Percentiles rank a stretch among this genome's conserved stretches.
Conservation (phyloP, 1,140 invertebrate species). For the Harlomillsia oculata region DNA sequence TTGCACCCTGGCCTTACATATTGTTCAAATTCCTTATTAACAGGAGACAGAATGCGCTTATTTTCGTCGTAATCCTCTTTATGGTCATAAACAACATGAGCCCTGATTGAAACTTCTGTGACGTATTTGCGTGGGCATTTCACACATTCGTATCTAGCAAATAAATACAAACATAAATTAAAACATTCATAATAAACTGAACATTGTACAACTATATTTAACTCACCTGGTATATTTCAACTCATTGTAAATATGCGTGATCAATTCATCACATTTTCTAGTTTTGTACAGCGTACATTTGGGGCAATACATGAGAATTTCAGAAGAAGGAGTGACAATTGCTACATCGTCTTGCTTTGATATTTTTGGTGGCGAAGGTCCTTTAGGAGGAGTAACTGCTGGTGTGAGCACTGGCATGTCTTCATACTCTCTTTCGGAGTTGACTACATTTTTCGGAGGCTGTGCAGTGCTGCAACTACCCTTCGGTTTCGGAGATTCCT, state of each 20-base stretch:
- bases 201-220: not conserved
- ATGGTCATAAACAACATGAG: conserved; percentile 23
- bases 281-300: conserved; percentile 46
- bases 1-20: not conserved
- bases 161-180: not conserved
- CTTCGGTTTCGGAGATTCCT: conserved; percentile 41
- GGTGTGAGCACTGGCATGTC: not conserved
- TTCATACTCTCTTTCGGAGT: not conserved
- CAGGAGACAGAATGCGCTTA: conserved; percentile 3
- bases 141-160: conserved; percentile 20
- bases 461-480: conserved; percentile 27
- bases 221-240: conserved; percentile 45
- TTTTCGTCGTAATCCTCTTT: conserved; percentile 6
- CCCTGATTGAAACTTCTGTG: conserved; percentile 23
- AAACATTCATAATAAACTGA: not conserved
- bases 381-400: not conserved
- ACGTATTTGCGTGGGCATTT: conserved; percentile 13
- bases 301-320: conserved; percentile 44
- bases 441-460: conserved; percentile 18
- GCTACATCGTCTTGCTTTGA: not conserved
- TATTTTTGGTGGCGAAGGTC: not conserved
- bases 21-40: not conserved
- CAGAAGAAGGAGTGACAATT: not conserved
- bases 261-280: conserved; percentile 45
- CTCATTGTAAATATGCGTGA: conserved; percentile 49